Conservation (phyloP, 2,797 vertebrate genomes). For the Eulemur coronatus region DNA sequence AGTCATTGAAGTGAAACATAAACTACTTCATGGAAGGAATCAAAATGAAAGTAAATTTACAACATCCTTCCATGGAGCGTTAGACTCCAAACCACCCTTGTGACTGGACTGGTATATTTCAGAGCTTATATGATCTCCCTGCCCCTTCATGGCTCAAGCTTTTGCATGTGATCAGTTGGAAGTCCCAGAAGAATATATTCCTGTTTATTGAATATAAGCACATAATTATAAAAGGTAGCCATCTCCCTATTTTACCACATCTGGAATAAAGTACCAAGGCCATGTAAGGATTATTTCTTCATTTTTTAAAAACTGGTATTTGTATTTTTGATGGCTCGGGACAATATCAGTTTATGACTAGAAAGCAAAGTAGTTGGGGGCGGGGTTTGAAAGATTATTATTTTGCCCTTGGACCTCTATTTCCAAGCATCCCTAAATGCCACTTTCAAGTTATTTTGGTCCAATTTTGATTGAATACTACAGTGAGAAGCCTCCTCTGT, state of each 20-base stretch:
- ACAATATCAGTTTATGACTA: neutral
- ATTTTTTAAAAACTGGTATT: neutral
- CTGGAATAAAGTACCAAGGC: neutral
- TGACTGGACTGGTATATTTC: neutral
- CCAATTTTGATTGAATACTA: neutral
- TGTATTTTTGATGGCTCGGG: neutral
- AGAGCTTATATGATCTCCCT: neutral
- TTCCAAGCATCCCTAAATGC: neutral
- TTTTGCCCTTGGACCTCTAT: neutral
- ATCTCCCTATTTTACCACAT: neutral
- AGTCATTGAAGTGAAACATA: slow-evolving; percentile 15
- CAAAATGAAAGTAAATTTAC: slow-evolving; percentile 38
- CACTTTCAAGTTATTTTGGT: neutral
- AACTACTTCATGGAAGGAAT: slow-evolving; percentile 22
- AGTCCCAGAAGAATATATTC: neutral
- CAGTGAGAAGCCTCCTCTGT: neutral
- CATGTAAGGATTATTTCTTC: neutral
- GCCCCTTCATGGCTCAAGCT: neutral
- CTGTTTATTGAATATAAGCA: neutral
- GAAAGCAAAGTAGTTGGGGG: neutral
- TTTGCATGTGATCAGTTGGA: neutral
- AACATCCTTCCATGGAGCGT: neutral
- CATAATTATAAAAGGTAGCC: neutral
- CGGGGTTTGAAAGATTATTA: neutral
- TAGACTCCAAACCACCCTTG: slow-evolving; percentile 9